phyloP scores from a whole-genome alignment of 2,888 invertebrate genomes.

The Phengaris arion region DNA sequence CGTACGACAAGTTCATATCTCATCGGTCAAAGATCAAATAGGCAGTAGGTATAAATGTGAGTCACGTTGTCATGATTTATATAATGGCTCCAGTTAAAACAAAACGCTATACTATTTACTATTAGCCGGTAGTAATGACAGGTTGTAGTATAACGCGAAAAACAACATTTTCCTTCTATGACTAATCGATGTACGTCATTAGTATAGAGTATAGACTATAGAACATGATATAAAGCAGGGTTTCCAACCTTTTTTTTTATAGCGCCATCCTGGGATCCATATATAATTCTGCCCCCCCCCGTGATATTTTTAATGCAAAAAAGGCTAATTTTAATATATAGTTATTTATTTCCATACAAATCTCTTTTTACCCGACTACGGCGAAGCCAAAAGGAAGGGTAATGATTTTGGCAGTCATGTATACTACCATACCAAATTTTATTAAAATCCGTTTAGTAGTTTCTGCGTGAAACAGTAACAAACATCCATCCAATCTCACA shows the following conservation, averaged over 20 bases:
- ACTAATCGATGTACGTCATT: not conserved
- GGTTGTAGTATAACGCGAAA: not conserved
- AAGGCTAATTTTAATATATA: not conserved
- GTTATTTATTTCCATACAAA: too few relatives aligned
- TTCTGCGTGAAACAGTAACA: too few relatives aligned
- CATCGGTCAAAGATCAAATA: conserved; percentile 10
- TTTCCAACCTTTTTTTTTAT: not conserved
- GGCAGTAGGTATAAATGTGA: not conserved
- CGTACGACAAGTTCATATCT: not conserved
- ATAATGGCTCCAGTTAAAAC: conserved; percentile 6
- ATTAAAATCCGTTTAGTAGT: too few relatives aligned
- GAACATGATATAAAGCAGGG: not conserved
- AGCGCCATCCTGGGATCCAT: not conserved
- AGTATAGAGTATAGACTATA: not conserved
- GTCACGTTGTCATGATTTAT: conserved; percentile 10
- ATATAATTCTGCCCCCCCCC: too few relatives aligned
- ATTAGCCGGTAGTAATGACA: conserved; percentile 9
- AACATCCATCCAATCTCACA: too few relatives aligned
- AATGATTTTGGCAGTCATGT: too few relatives aligned
- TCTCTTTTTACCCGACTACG: too few relatives aligned
- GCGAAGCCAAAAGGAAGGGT: too few relatives aligned
- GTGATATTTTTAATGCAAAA: not conserved
- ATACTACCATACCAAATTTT: too few relatives aligned
- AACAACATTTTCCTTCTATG: conserved; percentile 26
- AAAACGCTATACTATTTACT: not conserved